A percentile compares a stretch with the other conserved stretches of the same genome.
Conservation (phyloP, 1,140 invertebrate species). For the Drosophila kikkawai region DNA sequence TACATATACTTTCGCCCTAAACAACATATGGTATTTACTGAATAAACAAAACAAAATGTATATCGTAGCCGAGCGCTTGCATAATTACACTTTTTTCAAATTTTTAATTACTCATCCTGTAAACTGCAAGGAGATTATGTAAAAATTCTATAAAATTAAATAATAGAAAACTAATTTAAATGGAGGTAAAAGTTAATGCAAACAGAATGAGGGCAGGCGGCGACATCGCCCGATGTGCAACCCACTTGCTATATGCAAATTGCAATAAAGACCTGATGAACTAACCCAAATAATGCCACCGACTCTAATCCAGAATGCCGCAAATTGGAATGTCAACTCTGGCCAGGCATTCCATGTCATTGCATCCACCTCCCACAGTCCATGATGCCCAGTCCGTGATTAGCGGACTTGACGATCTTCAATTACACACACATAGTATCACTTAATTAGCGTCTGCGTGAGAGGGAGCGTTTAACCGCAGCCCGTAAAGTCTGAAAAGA, state of each 20-base stretch:
- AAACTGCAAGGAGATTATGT: not conserved
- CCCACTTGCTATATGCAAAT: slow-evolving; percentile 52
- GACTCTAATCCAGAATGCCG: slow-evolving; percentile 23
- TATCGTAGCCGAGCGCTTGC: not conserved
- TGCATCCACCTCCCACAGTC: slow-evolving; percentile 13
- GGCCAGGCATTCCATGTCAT: not conserved
- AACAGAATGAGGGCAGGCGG: not conserved
- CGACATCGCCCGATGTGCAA: slow-evolving; percentile 22
- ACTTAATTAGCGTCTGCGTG: slow-evolving; percentile 47
- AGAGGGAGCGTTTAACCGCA: slow-evolving; percentile 18
- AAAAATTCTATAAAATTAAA: slow-evolving; percentile 4
- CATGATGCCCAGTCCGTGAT: not conserved
- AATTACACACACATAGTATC: slow-evolving; percentile 33
- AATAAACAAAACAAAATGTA: slow-evolving; percentile 4
- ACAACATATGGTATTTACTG: not conserved
- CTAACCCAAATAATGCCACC: slow-evolving; percentile 58
- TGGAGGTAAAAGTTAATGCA: not conserved
- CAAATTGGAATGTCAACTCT: slow-evolving; percentile 35
- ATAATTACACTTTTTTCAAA: slow-evolving; percentile 12
- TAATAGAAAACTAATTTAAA: slow-evolving; percentile 2
- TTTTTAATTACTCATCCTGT: slow-evolving; percentile 21
- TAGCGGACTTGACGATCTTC: slow-evolving; percentile 21
- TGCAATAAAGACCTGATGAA: slow-evolving; percentile 38
- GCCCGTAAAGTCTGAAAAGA: not conserved
- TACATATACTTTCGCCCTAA: not conserved